Percentiles rank a stretch among this genome's conserved stretches.
phyloP scores from a whole-genome alignment of 2,888 invertebrate genomes.

The Sisyra terminalis region DNA sequence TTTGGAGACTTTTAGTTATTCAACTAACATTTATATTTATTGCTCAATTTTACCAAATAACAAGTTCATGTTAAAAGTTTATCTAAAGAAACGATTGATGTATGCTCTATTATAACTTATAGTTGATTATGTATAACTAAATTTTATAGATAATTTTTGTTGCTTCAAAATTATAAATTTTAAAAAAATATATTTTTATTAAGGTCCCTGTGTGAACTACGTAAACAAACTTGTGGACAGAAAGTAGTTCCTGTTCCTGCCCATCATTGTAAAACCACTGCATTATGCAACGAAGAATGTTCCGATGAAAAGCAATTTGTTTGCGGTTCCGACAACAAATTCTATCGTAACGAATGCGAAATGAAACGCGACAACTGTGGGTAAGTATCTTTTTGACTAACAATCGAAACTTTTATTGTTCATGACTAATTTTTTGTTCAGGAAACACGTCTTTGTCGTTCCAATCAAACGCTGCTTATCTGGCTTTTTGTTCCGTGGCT shows the following conservation, averaged over 20 bases:
- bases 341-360: constrained; percentile 78
- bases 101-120: no score
- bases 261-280: constrained; percentile 72
- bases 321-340: constrained; percentile 79
- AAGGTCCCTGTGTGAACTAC: constrained; percentile 72
- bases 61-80: no score
- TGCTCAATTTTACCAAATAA: no score
- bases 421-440: constrained; percentile 19
- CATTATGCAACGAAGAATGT: constrained; percentile 62
- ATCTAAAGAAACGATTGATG: no score
- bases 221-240: constrained; percentile 67
- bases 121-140: no score
- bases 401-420: background rate
- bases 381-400: constrained; percentile 29
- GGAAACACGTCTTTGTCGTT: constrained; percentile 82
- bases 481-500: constrained; percentile 73
- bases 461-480: constrained; percentile 74
- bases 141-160: no score
- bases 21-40: no score
- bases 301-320: constrained; percentile 60
- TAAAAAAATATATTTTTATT: constrained; percentile 7
- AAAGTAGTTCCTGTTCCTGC: constrained; percentile 70
- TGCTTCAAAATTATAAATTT: no score
- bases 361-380: constrained; percentile 86
- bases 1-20: no score